Conservation (phyloP, 2,888 invertebrate species). For the Latrodectus elegans region DNA sequence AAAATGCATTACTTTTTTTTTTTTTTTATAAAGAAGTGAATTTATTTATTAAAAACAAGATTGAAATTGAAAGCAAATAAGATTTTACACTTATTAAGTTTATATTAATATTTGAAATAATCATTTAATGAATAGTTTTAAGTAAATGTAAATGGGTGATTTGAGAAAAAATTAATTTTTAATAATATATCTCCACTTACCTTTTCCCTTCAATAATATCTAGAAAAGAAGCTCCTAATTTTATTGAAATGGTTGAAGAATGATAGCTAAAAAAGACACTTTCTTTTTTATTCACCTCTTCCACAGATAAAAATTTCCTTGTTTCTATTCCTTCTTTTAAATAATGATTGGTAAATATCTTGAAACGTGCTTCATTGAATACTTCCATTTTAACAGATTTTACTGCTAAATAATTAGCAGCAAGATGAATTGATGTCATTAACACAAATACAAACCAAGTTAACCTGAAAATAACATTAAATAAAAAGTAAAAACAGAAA, state of each 20-base stretch:
- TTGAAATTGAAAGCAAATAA: no score
- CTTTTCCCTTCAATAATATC: slow-evolving; percentile 30
- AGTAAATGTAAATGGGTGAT: no score
- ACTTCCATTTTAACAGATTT: slow-evolving; percentile 85
- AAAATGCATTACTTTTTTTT: no score
- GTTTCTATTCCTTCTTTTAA: slow-evolving; percentile 76
- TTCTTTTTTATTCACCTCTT: slow-evolving; percentile 83
- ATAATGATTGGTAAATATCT: slow-evolving; percentile 83
- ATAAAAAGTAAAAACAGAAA: not conserved
- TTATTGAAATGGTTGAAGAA: slow-evolving; percentile 4
- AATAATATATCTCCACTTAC: slow-evolving; percentile 3
- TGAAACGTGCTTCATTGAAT: slow-evolving; percentile 86
- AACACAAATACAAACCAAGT: slow-evolving; percentile 84
- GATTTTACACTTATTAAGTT: no score
- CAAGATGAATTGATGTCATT: slow-evolving; percentile 86
- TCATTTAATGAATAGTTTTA: no score
- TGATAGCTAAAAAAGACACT: slow-evolving; percentile 77
- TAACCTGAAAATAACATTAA: slow-evolving; percentile 77
- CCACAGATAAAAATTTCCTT: slow-evolving; percentile 80
- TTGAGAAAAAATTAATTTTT: no score
- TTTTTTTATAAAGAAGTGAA: no score
- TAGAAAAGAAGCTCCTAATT: slow-evolving; percentile 54
- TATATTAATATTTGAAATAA: no score
- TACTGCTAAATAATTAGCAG: slow-evolving; percentile 91
- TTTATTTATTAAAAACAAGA: no score